These are phyloP conservation scores for Gopherus flavomarginatus DNA, from an alignment of 2,113 vertebrate genomes.

Conservation along the genomic window DNA sequence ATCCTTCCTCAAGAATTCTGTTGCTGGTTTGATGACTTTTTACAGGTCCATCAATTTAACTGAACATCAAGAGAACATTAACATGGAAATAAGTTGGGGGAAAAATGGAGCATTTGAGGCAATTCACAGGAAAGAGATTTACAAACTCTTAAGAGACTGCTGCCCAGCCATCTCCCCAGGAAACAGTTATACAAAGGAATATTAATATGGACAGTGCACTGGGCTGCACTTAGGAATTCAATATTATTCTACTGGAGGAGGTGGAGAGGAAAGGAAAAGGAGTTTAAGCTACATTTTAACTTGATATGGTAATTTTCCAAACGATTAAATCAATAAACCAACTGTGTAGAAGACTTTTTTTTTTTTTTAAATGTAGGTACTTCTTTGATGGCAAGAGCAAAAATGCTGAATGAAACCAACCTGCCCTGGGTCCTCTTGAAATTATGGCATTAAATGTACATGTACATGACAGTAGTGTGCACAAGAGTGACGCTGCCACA, in stretches of 20 bases:
- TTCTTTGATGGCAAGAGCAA: background rate
- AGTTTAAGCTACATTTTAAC: background rate
- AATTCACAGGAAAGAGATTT: background rate
- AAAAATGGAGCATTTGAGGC: background rate
- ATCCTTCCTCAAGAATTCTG: background rate
- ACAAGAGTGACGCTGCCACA: background rate
- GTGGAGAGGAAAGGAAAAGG: background rate
- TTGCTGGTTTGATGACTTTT: conserved; percentile 24
- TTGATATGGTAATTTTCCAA: background rate
- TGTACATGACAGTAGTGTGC: background rate
- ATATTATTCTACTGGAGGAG: fast-evolving
- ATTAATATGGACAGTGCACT: background rate
- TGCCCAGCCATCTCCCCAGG: background rate
- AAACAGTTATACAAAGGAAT: background rate
- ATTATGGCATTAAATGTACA: background rate
- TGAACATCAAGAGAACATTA: background rate
- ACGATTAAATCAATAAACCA: background rate
- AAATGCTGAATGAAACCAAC: fast-evolving
- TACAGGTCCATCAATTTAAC: conserved; percentile 28
- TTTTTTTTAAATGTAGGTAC: background rate
- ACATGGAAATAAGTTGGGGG: background rate
- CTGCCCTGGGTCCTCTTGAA: background rate
- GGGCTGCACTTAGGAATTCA: background rate
- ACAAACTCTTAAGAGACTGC: background rate
- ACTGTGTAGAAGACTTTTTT: background rate